Base-by-base conservation (phyloP, 2,888 invertebrate species). In the Piscicola geometra region DNA sequence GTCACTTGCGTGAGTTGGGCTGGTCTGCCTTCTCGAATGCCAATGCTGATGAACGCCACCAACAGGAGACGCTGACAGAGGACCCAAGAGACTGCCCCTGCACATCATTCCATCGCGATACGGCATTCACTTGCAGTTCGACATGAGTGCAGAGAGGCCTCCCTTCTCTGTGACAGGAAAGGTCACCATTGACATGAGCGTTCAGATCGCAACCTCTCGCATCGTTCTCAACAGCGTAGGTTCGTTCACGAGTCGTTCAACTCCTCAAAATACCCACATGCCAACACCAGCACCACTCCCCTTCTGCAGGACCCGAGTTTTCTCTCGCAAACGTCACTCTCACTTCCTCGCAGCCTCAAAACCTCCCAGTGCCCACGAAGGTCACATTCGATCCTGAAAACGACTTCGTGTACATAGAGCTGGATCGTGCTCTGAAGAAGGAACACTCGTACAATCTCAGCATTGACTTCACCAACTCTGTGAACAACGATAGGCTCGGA, bases 141-240 rank as follows among this genome's bases (percentile, higher is more conserved):
- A 77, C 50, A 36, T 77, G 56, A 68, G 69, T 47, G 36, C 36
- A 12, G 1, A n/a, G 32, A 30, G 28, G 32, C 75, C 76, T 15
- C 76, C 76, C 12, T 76, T 78, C 52, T 28, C 71, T 18, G 77
- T 71, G 32, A 28, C 30, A 12, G 76, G 78, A 18, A 25, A 25
- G 2, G 76, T 75, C 28, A 30, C 21, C 33, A 76, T 76, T 50
- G 36, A 52, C 64, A 69, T 76, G 47, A 76, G 18, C 2, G 9
- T 25, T 71, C 25, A 21, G 2, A 32, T 32, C 18, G 0, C 30
- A n/a, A 70, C 76, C 25, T 36, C 68, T 21, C 15, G 35, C 25
- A n/a, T 76, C 28, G 69, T 52, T 25, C 36, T 76, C 36, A 76
- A 72, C 28, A 47, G 52, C 25, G 1, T 12, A 33, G 70, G 75